phyloP scores from a whole-genome alignment of 2,888 invertebrate genomes.

The Pinctada fucata region DNA sequence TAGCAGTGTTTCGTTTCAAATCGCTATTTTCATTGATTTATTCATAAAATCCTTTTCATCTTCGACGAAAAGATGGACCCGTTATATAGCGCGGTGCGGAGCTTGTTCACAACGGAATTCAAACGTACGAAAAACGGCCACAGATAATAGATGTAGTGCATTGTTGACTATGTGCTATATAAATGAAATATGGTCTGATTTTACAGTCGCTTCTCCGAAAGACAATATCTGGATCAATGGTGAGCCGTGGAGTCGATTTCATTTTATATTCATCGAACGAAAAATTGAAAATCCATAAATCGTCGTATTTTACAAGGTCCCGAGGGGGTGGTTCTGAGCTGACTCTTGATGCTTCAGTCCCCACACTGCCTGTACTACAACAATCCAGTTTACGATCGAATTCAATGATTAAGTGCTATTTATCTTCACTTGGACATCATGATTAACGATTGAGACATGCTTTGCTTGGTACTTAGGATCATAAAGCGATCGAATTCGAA shows the following conservation, averaged over 20 bases:
- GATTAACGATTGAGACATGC: not conserved
- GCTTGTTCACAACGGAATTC: too few species aligned
- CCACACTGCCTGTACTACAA: not conserved
- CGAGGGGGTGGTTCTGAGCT: too few species aligned
- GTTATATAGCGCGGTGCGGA: too few species aligned
- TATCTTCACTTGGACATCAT: not conserved
- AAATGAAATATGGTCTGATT: conserved; percentile 2
- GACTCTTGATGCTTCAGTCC: too few species aligned
- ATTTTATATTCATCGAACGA: not conserved
- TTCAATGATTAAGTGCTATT: not conserved
- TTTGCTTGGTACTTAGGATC: too few species aligned
- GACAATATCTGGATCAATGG: not conserved
- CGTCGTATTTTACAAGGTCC: not conserved
- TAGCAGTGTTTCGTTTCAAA: conserved; percentile 2
- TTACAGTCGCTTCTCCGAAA: not conserved
- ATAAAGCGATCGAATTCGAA: too few species aligned
- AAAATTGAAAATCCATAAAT: conserved; percentile 3
- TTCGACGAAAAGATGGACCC: not conserved
- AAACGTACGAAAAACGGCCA: too few species aligned
- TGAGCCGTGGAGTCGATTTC: not conserved
- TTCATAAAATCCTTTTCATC: not conserved
- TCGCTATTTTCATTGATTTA: conserved; percentile 1
- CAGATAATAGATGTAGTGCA: too few species aligned
- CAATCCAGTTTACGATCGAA: not conserved
- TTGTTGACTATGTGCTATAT: not conserved